Percentiles rank a stretch among this genome's conserved stretches.
Evolutionary conservation across 2,797 vertebrate genomes (phyloP).

Genomic region (Gymnothorax javanicus): DNA sequence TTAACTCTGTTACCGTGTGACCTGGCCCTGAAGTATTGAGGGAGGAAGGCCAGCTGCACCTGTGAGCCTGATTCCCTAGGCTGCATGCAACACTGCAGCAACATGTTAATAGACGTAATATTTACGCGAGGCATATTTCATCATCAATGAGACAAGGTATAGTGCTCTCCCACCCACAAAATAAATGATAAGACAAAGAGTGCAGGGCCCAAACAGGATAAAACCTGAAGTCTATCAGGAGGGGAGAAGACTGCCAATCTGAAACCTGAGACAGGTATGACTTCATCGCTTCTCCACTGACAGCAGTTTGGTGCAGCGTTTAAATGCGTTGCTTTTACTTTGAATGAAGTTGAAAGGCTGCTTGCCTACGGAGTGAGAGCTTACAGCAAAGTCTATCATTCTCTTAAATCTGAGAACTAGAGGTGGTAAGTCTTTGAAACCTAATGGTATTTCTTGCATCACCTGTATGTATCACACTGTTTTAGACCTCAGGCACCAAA

Average conservation of each 20-base stretch:
- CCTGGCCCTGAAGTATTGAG: no score
- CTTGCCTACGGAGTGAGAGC: neutral
- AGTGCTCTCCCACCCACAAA: neutral
- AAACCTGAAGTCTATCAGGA: neutral
- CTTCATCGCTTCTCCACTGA: no score
- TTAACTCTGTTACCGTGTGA: no score
- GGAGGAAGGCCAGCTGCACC: neutral
- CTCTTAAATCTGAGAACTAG: neutral
- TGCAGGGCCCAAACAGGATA: neutral
- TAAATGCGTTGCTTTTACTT: neutral
- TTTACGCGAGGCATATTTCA: neutral
- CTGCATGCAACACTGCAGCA: neutral
- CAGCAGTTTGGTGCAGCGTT: no score
- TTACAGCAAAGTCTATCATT: neutral
- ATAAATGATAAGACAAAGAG: neutral
- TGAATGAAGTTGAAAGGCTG: neutral
- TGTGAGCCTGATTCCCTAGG: neutral
- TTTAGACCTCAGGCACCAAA: neutral
- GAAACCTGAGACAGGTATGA: neutral
- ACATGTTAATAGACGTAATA: neutral
- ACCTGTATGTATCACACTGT: neutral
- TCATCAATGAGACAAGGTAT: neutral
- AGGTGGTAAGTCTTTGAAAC: neutral
- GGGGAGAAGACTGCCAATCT: neutral
- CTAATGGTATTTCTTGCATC: neutral